Conservation (phyloP, 2,888 invertebrate species). For the Drosophila infuscata region DNA sequence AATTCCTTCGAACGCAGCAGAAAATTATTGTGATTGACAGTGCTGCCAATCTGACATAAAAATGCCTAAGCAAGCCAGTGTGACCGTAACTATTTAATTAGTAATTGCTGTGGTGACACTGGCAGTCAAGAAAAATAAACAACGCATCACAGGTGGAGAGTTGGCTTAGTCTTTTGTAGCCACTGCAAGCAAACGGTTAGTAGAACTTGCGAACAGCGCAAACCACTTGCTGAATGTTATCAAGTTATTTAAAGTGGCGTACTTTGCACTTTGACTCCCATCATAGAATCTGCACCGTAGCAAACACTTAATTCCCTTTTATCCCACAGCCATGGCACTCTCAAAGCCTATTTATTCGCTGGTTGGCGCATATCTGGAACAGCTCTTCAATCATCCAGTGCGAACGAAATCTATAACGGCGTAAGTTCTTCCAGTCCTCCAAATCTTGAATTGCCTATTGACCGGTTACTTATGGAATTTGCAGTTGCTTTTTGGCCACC, state of each 20-base stretch:
- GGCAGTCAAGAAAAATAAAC: slow-evolving; percentile 16
- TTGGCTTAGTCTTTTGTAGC: slow-evolving; percentile 43
- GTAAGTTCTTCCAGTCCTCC: slow-evolving; percentile 85
- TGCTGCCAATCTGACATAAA: slow-evolving; percentile 12
- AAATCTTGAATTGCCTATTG: neutral
- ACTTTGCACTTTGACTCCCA: slow-evolving; percentile 78
- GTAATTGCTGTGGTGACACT: slow-evolving; percentile 26
- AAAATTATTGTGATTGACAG: slow-evolving; percentile 44
- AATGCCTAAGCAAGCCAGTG: slow-evolving; percentile 10
- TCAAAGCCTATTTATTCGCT: slow-evolving; percentile 89
- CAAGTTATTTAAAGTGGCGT: slow-evolving; percentile 27
- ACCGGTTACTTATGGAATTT: neutral
- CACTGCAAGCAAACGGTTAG: slow-evolving; percentile 30
- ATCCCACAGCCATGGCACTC: slow-evolving; percentile 74
- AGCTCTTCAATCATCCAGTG: slow-evolving; percentile 90
- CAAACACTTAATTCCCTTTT: slow-evolving; percentile 6
- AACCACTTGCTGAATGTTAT: slow-evolving; percentile 37
- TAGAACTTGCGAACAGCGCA: neutral
- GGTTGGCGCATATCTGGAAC: slow-evolving; percentile 90
- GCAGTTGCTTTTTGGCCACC: slow-evolving; percentile 90
- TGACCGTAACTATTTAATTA: slow-evolving; percentile 18
- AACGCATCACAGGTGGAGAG: slow-evolving; percentile 36
- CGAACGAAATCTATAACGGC: slow-evolving; percentile 92
- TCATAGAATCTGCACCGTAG: slow-evolving; percentile 16
- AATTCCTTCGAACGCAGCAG: slow-evolving; percentile 19